Evolutionary conservation across 30 jellyfish, hydroid and myxozoan species (phyloP).

Genomic region (Hydra vulgaris): DNA sequence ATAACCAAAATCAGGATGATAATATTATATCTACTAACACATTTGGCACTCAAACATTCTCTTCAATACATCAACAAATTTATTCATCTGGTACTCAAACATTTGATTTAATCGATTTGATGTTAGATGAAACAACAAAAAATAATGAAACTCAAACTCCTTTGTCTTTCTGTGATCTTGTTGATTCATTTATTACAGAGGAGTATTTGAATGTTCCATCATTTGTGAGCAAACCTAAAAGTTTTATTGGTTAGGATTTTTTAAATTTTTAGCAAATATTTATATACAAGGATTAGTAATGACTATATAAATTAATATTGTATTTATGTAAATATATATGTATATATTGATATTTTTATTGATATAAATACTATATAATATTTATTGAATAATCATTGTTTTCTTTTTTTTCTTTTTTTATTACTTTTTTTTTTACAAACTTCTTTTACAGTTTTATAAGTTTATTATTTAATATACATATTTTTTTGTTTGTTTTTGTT

Average conservation of each 20-base stretch:
- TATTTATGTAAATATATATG: too few species aligned
- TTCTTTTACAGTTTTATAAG: too few species aligned
- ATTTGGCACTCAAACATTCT: slow-evolving; percentile 17
- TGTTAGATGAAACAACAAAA: slow-evolving; percentile 5
- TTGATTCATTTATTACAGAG: slow-evolving; percentile 20
- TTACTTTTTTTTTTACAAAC: too few species aligned
- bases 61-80: neutral
- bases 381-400: too few species aligned
- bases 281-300: too few species aligned
- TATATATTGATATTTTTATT: too few species aligned
- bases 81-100: slow-evolving; percentile 25
- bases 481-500: too few species aligned
- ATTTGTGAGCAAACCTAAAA: neutral
- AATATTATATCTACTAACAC: neutral
- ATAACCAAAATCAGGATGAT: neutral
- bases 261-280: too few species aligned
- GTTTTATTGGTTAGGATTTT: neutral
- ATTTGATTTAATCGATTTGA: neutral
- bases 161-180: slow-evolving; percentile 27
- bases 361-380: too few species aligned
- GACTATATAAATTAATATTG: neutral
- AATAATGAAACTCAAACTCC: slow-evolving; percentile 37
- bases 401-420: too few species aligned
- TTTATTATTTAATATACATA: too few species aligned
- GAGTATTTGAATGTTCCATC: slow-evolving; percentile 16